Base-by-base conservation (phyloP, 1,140 invertebrate genomes). In the Ceratoteleas bidentatus region DNA sequence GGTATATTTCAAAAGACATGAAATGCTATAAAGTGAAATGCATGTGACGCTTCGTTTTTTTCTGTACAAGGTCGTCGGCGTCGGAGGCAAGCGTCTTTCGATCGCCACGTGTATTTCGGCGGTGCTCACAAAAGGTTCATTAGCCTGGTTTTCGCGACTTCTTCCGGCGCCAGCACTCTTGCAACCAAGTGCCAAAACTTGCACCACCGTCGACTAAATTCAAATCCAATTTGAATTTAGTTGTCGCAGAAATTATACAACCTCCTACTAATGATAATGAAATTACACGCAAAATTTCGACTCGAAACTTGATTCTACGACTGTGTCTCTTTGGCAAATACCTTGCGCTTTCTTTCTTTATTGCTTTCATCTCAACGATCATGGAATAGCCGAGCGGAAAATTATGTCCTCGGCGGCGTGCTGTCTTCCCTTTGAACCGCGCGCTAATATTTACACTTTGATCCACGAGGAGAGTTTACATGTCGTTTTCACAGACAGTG, bases 281-380 rank as follows among this genome's bases (percentile, higher is more conserved):
- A 72, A 81, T 81, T 40, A 78, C 40, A 66, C 64, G 56, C 36
- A 9, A 61, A 62, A 57, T 81, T 69, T 69, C 53, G 34, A 60
- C 54, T 66, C 56, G 49, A 75, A 70, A 81, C 65, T 81, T 66
- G 66, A 70, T 81, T 69, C 61, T 47, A 75, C 14, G 53, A 70
- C 60, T 64, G 61, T 52, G 78, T 85, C 76, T 87, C 87, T 88
- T 88, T 88, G 87, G 87, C 86, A 88, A 88, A 84, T 70, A 83
- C 56, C 58, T 77, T 85, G 78, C 78, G 80, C 81, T 84, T 78
- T 79, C 74, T 53, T 57, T 73, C 52, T 24, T 4, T 1, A 24
- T 53, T 57, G 69, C 52, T 24, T 4, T 1, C 1, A 64, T 84
- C 47, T 60, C 16, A 10, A 10, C 15, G 32, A 50, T 54, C 52